Base-by-base conservation (phyloP, 2,888 invertebrate genomes). In the Oasisia sp. region DNA sequence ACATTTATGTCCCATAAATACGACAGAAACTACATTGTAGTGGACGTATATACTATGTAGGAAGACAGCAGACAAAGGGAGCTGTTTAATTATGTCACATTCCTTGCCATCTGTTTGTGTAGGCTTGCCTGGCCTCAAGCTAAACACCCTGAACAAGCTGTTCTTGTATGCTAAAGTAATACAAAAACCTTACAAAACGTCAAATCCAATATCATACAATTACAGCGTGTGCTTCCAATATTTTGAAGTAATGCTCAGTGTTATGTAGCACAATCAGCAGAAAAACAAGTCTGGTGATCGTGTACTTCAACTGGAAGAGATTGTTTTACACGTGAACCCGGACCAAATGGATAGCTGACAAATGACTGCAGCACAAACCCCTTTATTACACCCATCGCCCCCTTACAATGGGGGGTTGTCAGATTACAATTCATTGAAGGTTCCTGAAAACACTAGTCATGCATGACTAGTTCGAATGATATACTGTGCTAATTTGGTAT, bases 341-440 rank as follows among this genome's bases (percentile, higher is more conserved):
- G 50, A 50, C 27, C 7, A 74, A 74, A n/a, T 27, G 74, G 27
- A 7, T 19, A n/a, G n/a, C 74, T 74, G 14, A 74, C 74, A 74
- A 74, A 74, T 74, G 74, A 74, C 74, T 74, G 74, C 74, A 74
- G 19, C 56, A 19, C 74, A 74, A 74, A 74, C 19, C 74, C 27
- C 74, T 74, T 74, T 74, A 74, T 74, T 27, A 74, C n/a, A 74
- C 27, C 27, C 7, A 74, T 74, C 74, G n/a, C 14, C 74, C 74
- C 74, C 74, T 74, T 74, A 74, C 27, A 74, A 74, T n/a, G 74
- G 27, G 27, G 74, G 74, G 74, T 50, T 3, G 74, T 74, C 74
- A 74, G 74, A 74, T 74, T 74, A 74, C 74, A 74, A 19, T 74
- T 74, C n/a, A 74, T 74, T 74, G 74, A 74, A 74, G 74, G 27